These are phyloP conservation scores for Pipa parva DNA, from an alignment of 2,113 vertebrate genomes.

Conservation along the genomic window DNA sequence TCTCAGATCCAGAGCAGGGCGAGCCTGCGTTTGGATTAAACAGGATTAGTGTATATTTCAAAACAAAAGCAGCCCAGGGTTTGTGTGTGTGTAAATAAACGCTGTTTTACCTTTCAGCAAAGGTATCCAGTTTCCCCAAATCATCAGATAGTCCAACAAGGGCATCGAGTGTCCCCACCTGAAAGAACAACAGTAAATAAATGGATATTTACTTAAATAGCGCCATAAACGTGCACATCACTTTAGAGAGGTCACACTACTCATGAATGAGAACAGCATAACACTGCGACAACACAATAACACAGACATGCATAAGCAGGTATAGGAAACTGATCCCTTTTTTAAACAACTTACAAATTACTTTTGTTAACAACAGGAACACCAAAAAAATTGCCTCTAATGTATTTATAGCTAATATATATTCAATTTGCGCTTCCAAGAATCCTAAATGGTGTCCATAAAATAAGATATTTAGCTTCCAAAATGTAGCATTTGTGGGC, in stretches of 20 bases:
- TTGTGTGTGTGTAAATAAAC: slow-evolving; percentile 68
- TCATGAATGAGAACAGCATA: too few relatives aligned
- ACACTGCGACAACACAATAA: too few relatives aligned
- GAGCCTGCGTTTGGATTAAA: slow-evolving; percentile 35
- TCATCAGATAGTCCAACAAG: slow-evolving; percentile 87
- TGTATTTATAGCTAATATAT: too few relatives aligned
- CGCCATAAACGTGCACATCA: background rate
- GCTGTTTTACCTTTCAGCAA: slow-evolving; percentile 84
- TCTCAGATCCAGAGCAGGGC: slow-evolving; percentile 34
- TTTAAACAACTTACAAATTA: too few relatives aligned
- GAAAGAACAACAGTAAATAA: slow-evolving; percentile 44
- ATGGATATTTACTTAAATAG: slow-evolving; percentile 40
- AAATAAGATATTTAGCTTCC: too few relatives aligned
- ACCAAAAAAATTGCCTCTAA: too few relatives aligned
- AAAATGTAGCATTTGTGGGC: too few relatives aligned
- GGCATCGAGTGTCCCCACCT: slow-evolving; percentile 90
- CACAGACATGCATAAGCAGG: too few relatives aligned
- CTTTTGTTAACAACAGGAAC: too few relatives aligned
- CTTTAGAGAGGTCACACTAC: background rate
- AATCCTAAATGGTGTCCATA: too few relatives aligned
- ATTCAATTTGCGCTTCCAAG: too few relatives aligned
- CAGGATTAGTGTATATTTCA: slow-evolving; percentile 50
- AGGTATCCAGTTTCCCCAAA: slow-evolving; percentile 81
- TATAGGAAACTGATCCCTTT: too few relatives aligned
- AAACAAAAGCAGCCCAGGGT: slow-evolving; percentile 51